These are phyloP conservation scores for Pyrrhia umbra DNA, from an alignment of 2,888 invertebrate genomes.

Conservation along the genomic window DNA sequence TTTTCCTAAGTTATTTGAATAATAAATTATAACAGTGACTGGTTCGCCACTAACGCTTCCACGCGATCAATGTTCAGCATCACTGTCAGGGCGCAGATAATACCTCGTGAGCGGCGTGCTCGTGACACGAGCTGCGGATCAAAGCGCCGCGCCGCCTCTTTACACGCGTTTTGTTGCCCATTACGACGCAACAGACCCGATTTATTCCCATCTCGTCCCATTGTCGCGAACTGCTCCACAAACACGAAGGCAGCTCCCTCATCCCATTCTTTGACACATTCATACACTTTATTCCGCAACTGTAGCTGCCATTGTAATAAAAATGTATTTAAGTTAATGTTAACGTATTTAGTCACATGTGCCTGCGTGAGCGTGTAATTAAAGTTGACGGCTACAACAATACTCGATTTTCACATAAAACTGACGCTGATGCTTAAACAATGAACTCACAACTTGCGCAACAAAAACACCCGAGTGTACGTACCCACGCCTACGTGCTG, in stretches of 20 bases:
- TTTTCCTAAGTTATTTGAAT: too few relatives aligned
- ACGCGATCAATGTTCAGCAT: neutral
- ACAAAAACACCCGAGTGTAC: constrained; percentile 2
- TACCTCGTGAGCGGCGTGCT: neutral
- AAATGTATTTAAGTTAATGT: constrained; percentile 6
- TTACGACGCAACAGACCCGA: constrained; percentile 22
- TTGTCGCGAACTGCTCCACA: constrained; percentile 14
- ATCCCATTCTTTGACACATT: neutral
- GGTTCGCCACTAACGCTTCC: neutral
- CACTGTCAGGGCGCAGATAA: neutral
- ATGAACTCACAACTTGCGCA: neutral
- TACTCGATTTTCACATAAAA: constrained; percentile 9
- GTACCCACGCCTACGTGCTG: too few relatives aligned
- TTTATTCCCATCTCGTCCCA: constrained; percentile 15
- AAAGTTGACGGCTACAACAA: constrained; percentile 25
- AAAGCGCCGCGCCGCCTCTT: constrained; percentile 17
- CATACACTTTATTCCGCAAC: constrained; percentile 3
- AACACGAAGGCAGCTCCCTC: neutral
- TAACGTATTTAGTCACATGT: constrained; percentile 2
- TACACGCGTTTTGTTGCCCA: constrained; percentile 32
- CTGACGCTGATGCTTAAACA: constrained; percentile 13
- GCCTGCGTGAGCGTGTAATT: constrained; percentile 15
- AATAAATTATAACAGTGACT: too few relatives aligned
- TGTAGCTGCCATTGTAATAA: neutral
- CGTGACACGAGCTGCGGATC: constrained; percentile 15